Conservation (phyloP, 2,113 vertebrate genomes). For the Pogona vitticeps region DNA sequence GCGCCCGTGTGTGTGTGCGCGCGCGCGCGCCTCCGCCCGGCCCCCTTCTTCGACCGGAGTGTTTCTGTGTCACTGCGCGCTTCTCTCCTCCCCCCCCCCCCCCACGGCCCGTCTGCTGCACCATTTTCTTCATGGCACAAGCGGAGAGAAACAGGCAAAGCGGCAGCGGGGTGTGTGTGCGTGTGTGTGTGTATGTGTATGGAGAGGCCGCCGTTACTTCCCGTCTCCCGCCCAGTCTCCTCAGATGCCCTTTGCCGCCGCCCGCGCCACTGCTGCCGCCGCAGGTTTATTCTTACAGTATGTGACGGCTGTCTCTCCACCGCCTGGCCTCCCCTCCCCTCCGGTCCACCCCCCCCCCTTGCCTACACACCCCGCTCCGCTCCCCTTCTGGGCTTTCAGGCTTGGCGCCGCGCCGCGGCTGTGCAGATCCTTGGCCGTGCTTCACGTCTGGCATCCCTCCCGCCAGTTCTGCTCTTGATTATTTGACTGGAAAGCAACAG, state of each 20-base stretch:
- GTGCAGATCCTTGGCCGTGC: slow-evolving; percentile 20
- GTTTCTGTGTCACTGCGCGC: neutral
- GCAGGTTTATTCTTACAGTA: slow-evolving; percentile 77
- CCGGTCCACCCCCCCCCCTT: neutral
- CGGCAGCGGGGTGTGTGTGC: neutral
- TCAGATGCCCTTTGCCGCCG: slow-evolving; percentile 74
- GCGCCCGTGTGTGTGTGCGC: too few species aligned
- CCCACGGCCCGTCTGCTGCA: slow-evolving; percentile 27
- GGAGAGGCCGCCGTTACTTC: slow-evolving; percentile 37
- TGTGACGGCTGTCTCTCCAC: slow-evolving; percentile 34
- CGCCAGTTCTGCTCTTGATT: slow-evolving; percentile 48
- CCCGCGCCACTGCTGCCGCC: slow-evolving; percentile 48
- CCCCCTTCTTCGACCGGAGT: neutral
- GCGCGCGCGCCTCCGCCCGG: too few species aligned
- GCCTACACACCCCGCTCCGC: neutral
- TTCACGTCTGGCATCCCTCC: slow-evolving; percentile 8
- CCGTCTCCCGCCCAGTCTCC: slow-evolving; percentile 68
- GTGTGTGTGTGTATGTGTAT: too few species aligned
- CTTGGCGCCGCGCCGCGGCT: slow-evolving; percentile 53
- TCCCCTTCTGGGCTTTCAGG: slow-evolving; percentile 46
- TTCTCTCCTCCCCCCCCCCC: neutral
- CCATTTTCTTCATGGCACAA: slow-evolving; percentile 49
- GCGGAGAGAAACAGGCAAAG: slow-evolving; percentile 59
- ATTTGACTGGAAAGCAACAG: slow-evolving; percentile 58
- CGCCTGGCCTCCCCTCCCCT: slow-evolving; percentile 29